Percentiles rank a stretch among this genome's conserved stretches.
Evolutionary conservation across 2,888 invertebrate species (phyloP).

Genomic region (Phengaris alcon): DNA sequence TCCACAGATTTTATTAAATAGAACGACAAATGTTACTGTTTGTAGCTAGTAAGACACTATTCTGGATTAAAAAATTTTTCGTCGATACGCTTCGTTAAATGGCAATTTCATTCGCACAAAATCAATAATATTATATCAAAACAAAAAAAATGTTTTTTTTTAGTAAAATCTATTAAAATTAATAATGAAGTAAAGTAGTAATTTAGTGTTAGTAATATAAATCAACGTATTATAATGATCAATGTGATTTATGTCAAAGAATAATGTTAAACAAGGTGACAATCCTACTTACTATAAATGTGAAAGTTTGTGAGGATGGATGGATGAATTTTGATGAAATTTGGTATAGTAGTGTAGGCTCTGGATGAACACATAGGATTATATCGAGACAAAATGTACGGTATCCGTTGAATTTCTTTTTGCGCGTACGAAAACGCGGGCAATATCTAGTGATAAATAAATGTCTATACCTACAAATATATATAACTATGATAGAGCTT

Average conservation of each 20-base stretch:
- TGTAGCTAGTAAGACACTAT: too few relatives aligned
- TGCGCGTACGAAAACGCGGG: too few relatives aligned
- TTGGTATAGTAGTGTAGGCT: too few relatives aligned
- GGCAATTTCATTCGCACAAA: neutral
- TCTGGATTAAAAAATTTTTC: neutral
- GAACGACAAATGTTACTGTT: too few relatives aligned
- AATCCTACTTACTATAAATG: neutral
- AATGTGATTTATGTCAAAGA: neutral
- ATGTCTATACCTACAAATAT: neutral
- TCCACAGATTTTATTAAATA: too few relatives aligned
- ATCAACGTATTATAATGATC: neutral
- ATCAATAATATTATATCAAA: neutral
- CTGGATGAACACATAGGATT: too few relatives aligned
- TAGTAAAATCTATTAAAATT: neutral
- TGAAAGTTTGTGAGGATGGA: too few relatives aligned
- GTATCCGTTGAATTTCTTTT: too few relatives aligned
- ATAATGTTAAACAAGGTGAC: neutral
- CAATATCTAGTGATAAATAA: neutral
- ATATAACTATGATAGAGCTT: neutral
- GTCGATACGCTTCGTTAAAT: neutral
- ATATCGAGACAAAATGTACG: too few relatives aligned
- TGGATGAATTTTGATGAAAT: too few relatives aligned
- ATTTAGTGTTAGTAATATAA: neutral
- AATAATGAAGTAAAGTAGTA: neutral
- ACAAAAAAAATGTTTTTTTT: neutral